Evolutionary conservation across 2,888 invertebrate genomes (phyloP), one percentile per base, ranked within the genome.

Genomic region (Megaustenia siamemsis): DNA sequence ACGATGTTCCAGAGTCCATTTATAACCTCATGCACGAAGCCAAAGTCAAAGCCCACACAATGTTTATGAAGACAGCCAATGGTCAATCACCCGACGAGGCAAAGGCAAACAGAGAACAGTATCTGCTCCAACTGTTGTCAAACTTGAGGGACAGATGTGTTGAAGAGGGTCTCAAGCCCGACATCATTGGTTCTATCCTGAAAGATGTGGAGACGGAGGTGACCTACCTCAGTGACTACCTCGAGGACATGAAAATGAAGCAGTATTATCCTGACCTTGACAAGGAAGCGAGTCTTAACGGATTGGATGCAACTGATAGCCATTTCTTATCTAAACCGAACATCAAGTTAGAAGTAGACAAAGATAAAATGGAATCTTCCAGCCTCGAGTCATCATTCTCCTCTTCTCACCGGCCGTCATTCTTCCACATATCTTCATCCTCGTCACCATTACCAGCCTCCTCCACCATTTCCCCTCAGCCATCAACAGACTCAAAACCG

Each of bases 21-120:
- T 85, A 81, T 40, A 77, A 85, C 49, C n/a, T 85, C 28, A 85
- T 85, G 81, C 76, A 81, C 28, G 85, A 85, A 35, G 85, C 81
- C 10, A 85, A 85, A 66, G 81, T 85, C 18, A 81, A 76, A 28
- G 85, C 85, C 8, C 85, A 85, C 32, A 69, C 53, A 21, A 85
- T 81, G 85, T 81, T 81, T 40, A 85, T 81, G 81, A 81, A 81
- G 24, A 76, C 77, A 4, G 56, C 66, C 28, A 81, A 60, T 40
- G 15, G 45, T 71, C 82, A 60, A 69, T 60, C 73, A 49, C 68
- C 76, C 18, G 53, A 32, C n/a, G 87, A 86, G 43, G 84, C 86
- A 21, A 81, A 81, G 49, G 76, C 8, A 4, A 66, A 69, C 1
- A 53, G 85, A 77, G 81, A 81, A 43, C 76, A 68, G 60, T 85